phyloP scores from a whole-genome alignment of 2,888 invertebrate genomes.

The Galeruca laticollis region DNA sequence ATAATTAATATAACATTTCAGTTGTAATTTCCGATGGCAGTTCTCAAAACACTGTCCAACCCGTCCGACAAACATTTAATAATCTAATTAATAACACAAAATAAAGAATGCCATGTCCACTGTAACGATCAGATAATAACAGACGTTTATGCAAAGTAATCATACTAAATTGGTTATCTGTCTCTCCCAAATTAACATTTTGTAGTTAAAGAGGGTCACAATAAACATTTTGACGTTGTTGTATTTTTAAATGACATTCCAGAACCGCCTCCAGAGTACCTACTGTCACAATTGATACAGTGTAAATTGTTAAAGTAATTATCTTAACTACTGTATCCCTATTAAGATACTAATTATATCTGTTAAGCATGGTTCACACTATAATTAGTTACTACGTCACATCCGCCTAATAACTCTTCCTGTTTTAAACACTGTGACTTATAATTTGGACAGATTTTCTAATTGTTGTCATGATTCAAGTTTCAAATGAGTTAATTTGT shows the following conservation, averaged over 20 bases:
- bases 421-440: slow-evolving; percentile 58
- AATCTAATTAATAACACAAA: slow-evolving; percentile 35
- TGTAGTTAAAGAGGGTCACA: slow-evolving; percentile 17
- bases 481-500: slow-evolving; percentile 43
- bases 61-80: slow-evolving; percentile 2
- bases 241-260: slow-evolving; percentile 32
- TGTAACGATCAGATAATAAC: slow-evolving; percentile 27
- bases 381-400: slow-evolving; percentile 65
- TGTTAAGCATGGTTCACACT: slow-evolving; percentile 66
- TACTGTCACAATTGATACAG: slow-evolving; percentile 59
- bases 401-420: slow-evolving; percentile 63
- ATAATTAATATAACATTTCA: too few relatives aligned
- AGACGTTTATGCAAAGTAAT: slow-evolving; percentile 51
- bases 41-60: too few relatives aligned
- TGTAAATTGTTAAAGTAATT: slow-evolving; percentile 66
- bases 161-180: slow-evolving; percentile 57
- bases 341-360: slow-evolving; percentile 67
- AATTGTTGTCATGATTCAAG: slow-evolving; percentile 51
- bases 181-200: slow-evolving; percentile 46
- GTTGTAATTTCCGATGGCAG: too few relatives aligned
- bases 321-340: slow-evolving; percentile 68
- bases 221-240: slow-evolving; percentile 34
- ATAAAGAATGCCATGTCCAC: slow-evolving; percentile 28
- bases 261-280: slow-evolving; percentile 59
- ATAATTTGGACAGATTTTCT: slow-evolving; percentile 61